Evolutionary conservation across 2,797 vertebrate genomes (phyloP).

Genomic region (Capromys pilorides): DNA sequence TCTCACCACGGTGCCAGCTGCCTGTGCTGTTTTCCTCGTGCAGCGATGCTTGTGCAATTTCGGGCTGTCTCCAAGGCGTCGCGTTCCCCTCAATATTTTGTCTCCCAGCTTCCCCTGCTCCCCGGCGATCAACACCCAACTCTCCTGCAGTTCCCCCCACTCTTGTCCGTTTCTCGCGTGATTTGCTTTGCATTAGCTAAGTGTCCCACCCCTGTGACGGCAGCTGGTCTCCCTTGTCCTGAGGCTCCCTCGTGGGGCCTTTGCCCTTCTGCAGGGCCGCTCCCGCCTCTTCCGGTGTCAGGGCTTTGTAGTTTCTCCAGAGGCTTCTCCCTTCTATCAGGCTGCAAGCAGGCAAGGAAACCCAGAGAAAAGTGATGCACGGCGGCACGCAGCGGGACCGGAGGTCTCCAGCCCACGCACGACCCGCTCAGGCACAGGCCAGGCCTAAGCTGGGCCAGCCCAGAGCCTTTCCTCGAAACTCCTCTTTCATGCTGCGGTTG

Average conservation of each 20-base stretch:
- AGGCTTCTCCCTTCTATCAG: not conserved
- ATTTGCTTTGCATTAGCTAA: not conserved
- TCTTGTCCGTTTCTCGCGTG: not conserved
- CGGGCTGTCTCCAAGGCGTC: not conserved
- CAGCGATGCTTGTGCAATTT: not conserved
- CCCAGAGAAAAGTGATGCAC: not conserved
- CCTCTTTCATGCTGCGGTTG: not conserved
- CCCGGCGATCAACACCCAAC: not conserved
- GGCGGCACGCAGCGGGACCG: no score
- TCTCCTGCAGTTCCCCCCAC: not conserved
- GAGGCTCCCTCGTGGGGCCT: no score
- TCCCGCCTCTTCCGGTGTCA: not conserved
- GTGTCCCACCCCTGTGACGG: not conserved
- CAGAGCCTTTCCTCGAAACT: not conserved
- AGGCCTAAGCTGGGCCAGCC: not conserved
- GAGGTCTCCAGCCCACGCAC: not conserved
- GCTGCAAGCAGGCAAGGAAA: not conserved
- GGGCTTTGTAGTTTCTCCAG: not conserved
- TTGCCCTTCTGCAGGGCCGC: not conserved
- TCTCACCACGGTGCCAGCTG: not conserved
- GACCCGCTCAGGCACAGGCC: not conserved
- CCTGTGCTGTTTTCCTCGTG: not conserved
- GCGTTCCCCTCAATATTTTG: not conserved
- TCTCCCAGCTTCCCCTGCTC: fast-evolving
- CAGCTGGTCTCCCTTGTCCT: not conserved